These are phyloP conservation scores for Hoplodrina ambigua DNA, from an alignment of 2,888 invertebrate species.

Conservation along the genomic window DNA sequence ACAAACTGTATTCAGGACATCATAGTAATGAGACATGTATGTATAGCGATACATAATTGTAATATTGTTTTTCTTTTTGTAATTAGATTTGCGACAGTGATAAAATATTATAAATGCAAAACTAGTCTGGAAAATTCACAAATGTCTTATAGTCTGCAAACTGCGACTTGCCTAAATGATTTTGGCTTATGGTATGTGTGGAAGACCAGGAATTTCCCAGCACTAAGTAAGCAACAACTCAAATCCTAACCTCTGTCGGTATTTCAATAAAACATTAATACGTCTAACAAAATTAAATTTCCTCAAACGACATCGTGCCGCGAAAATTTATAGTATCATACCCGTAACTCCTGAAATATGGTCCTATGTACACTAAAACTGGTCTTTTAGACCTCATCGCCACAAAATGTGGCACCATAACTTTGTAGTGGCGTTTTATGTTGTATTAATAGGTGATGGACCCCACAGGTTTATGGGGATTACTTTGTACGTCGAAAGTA, in stretches of 20 bases:
- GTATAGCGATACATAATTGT: no score
- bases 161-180: not conserved
- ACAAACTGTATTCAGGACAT: not conserved
- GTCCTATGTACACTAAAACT: conserved; percentile 28
- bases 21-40: no score
- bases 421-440: conserved; percentile 68
- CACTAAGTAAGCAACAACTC: not conserved
- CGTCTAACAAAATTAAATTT: conserved; percentile 16
- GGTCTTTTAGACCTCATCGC: conserved; percentile 34
- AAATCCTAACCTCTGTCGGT: not conserved
- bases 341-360: conserved; percentile 48
- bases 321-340: conserved; percentile 51
- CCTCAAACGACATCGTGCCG: conserved; percentile 20
- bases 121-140: not conserved
- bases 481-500: conserved; percentile 56
- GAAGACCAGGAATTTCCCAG: not conserved
- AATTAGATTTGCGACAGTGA: not conserved
- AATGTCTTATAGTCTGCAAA: not conserved
- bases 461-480: conserved; percentile 61
- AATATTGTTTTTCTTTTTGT: not conserved
- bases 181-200: not conserved
- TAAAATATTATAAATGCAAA: not conserved
- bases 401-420: conserved; percentile 63
- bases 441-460: conserved; percentile 66
- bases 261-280: conserved; percentile 33